Conservation (phyloP, 2,888 invertebrate species). For the Zhengitettix transpicula region DNA sequence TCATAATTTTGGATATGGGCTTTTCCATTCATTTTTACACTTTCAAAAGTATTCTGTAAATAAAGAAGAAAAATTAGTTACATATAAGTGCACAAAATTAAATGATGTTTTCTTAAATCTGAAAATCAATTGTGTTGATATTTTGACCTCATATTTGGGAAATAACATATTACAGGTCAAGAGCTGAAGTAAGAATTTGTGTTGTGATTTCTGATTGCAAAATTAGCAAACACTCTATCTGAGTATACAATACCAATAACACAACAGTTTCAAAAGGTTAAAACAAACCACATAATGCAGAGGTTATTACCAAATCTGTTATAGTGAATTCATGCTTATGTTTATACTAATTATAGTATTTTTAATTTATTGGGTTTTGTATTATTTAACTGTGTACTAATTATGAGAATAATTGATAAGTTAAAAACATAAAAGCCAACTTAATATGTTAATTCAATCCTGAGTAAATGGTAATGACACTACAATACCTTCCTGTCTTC, state of each 20-base stretch:
- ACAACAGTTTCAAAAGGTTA: too few species aligned
- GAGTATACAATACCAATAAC: too few species aligned
- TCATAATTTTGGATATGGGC: slow-evolving; percentile 1
- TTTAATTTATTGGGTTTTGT: too few species aligned
- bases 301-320: too few species aligned
- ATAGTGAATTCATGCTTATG: neutral
- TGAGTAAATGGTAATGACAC: too few species aligned
- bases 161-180: too few species aligned
- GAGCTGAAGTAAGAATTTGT: too few species aligned
- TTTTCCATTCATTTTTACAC: neutral
- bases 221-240: too few species aligned
- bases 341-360: neutral
- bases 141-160: too few species aligned
- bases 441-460: neutral
- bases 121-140: too few species aligned
- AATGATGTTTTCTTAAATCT: neutral
- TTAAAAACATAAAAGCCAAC: neutral
- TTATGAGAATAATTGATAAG: neutral
- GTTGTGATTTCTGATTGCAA: too few species aligned
- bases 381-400: neutral
- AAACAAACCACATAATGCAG: too few species aligned
- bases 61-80: neutral
- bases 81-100: neutral
- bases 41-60: neutral
- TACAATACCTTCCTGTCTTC: slow-evolving; percentile 45